A percentile compares a stretch with the other conserved stretches of the same genome.
These are phyloP conservation scores for Grallaria varia DNA, from an alignment of 2,113 vertebrate species.

Conservation along the genomic window DNA sequence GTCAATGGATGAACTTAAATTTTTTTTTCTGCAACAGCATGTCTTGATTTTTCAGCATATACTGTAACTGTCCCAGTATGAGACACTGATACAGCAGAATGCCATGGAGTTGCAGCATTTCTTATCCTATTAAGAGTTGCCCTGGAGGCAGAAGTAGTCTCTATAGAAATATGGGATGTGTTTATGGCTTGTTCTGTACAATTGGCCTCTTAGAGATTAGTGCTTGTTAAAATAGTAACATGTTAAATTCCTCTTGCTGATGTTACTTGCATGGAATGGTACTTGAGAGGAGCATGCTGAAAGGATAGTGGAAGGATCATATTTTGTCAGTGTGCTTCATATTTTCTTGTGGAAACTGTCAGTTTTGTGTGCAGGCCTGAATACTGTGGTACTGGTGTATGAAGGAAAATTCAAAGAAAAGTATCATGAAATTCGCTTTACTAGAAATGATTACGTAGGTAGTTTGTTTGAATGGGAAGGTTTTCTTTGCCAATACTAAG, in stretches of 20 bases:
- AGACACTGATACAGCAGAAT: not conserved
- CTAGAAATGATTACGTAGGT: not conserved
- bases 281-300: conserved; percentile 8
- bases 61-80: not conserved
- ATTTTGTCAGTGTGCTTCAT: not conserved
- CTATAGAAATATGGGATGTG: not conserved
- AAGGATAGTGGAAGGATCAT: not conserved
- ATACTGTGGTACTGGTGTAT: not conserved
- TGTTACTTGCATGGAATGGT: conserved; percentile 28
- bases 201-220: conserved; percentile 40
- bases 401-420: not conserved
- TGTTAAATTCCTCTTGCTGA: conserved; percentile 55
- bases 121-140: not conserved
- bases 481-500: not conserved
- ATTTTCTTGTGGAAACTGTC: not conserved
- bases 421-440: not conserved
- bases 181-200: conserved; percentile 24
- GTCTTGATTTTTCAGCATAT: not conserved
- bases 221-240: conserved; percentile 58
- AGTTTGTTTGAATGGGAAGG: not conserved
- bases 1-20: not conserved
- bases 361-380: not conserved
- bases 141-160: not conserved
- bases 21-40: not conserved
- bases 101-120: not conserved